These are phyloP conservation scores for Oeneis ivallda DNA, from an alignment of 2,888 invertebrate species.

Conservation along the genomic window DNA sequence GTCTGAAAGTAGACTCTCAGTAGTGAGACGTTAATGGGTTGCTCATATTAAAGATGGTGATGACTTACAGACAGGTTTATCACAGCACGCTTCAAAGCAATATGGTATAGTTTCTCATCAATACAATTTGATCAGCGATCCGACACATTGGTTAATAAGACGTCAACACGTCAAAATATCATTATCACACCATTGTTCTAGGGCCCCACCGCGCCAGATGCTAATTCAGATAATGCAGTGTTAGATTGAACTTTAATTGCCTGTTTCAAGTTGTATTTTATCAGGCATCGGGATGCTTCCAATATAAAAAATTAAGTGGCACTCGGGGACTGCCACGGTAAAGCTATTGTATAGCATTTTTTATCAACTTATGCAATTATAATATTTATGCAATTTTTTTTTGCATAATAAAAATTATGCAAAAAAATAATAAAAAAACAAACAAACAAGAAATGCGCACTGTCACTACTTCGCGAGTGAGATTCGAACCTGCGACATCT, in stretches of 20 bases:
- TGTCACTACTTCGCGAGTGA: too few relatives aligned
- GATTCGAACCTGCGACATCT: too few relatives aligned
- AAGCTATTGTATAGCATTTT: too few relatives aligned
- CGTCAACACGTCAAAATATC: conserved; percentile 62
- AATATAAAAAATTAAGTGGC: neutral
- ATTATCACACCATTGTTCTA: conserved; percentile 53
- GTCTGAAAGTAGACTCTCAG: too few relatives aligned
- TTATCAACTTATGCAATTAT: too few relatives aligned
- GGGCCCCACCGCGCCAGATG: conserved; percentile 21
- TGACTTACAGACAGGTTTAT: neutral
- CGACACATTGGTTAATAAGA: conserved; percentile 52
- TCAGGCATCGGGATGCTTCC: conserved; percentile 8
- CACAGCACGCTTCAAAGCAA: conserved; percentile 11
- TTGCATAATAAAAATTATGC: too few relatives aligned
- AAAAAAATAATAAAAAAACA: too few relatives aligned
- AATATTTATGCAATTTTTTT: too few relatives aligned
- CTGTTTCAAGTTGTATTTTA: conserved; percentile 20
- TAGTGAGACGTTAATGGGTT: too few relatives aligned
- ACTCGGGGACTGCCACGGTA: too few relatives aligned
- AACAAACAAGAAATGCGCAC: too few relatives aligned
- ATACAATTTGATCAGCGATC: conserved; percentile 23
- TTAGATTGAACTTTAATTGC: conserved; percentile 34
- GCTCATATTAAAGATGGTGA: too few relatives aligned
- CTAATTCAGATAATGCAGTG: conserved; percentile 31
- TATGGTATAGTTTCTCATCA: conserved; percentile 16